Evolutionary conservation across 2,888 invertebrate genomes (phyloP).

Genomic region (Nowickia ferox): DNA sequence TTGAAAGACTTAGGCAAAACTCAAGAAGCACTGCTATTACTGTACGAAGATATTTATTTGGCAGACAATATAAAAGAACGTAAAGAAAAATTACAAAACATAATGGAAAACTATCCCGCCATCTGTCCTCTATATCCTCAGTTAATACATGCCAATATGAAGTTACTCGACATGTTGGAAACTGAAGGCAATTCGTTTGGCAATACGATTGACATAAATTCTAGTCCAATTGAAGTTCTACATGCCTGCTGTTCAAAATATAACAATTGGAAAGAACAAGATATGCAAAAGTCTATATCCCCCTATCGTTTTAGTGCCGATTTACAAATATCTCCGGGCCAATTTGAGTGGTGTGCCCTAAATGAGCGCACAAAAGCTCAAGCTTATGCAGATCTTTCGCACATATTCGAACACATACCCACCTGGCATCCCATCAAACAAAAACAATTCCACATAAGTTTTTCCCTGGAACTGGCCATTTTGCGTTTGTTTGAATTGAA

Average conservation of each 20-base stretch:
- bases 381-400: constrained; percentile 81
- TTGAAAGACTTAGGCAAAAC: constrained; percentile 88
- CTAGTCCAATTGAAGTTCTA: constrained; percentile 80
- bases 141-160: constrained; percentile 77
- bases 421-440: constrained; percentile 81
- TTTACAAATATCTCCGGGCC: constrained; percentile 85
- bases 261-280: constrained; percentile 80
- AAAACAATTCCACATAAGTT: constrained; percentile 82
- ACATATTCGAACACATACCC: constrained; percentile 79
- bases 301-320: constrained; percentile 80
- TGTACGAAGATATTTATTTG: constrained; percentile 81
- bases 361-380: constrained; percentile 83
- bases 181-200: constrained; percentile 74
- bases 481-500: constrained; percentile 79
- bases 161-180: constrained; percentile 77
- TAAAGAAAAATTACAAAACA: constrained; percentile 77
- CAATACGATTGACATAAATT: constrained; percentile 73
- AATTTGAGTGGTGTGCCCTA: constrained; percentile 89
- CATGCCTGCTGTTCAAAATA: constrained; percentile 80
- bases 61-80: constrained; percentile 78
- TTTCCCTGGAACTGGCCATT: constrained; percentile 80
- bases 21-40: constrained; percentile 86
- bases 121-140: constrained; percentile 79
- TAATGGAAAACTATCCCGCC: constrained; percentile 76
- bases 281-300: constrained; percentile 75